Evolutionary conservation across 2,113 vertebrate species (phyloP).

Genomic region (Mus pahari): DNA sequence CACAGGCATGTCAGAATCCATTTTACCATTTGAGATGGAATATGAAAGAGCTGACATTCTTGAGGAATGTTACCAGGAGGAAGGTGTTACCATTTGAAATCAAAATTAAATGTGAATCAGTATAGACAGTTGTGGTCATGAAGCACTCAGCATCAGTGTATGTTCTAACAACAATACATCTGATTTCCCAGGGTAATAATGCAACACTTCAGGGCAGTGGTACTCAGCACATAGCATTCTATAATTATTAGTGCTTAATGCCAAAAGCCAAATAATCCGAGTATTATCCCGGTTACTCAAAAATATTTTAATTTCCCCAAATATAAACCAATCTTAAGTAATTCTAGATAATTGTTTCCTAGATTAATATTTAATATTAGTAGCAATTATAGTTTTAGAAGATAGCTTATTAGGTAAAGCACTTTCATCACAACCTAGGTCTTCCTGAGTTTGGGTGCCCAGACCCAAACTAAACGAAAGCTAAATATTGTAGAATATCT

Average conservation of each 20-base stretch:
- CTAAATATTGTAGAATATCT: no score
- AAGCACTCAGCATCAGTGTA: neutral
- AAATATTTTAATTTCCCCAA: neutral
- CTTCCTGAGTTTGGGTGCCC: neutral
- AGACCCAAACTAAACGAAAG: neutral
- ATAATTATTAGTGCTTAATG: neutral
- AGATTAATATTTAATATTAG: neutral
- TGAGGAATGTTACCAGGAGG: neutral
- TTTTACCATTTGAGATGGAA: neutral
- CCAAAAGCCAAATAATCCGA: neutral
- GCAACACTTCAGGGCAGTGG: neutral
- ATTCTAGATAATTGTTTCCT: neutral
- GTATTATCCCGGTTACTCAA: neutral
- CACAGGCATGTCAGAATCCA: neutral
- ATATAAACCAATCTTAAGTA: neutral
- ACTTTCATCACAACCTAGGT: neutral
- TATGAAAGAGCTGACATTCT: neutral
- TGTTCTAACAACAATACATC: neutral
- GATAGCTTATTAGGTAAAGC: neutral
- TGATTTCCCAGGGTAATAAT: neutral
- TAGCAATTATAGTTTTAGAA: neutral
- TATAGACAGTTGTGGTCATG: neutral
- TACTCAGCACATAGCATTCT: neutral
- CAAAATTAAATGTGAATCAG: neutral
- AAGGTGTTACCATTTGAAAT: neutral